Percentiles rank a stretch among this genome's conserved stretches.
Evolutionary conservation across 2,797 vertebrate species (phyloP).

Genomic region (Sebastes vulpes): DNA sequence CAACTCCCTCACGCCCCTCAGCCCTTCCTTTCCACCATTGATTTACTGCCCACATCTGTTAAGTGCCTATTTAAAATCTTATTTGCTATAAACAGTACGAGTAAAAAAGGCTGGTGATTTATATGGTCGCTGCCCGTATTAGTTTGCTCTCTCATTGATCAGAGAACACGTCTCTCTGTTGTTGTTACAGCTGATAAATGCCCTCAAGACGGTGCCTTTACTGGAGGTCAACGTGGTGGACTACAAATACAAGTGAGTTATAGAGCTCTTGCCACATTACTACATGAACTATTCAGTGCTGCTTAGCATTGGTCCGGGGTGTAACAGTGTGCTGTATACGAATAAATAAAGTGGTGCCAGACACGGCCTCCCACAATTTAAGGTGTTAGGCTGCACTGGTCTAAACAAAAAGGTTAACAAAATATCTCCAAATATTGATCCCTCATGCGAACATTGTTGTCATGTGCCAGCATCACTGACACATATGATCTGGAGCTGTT

Average conservation of each 20-base stretch:
- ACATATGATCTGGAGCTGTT: too few relatives aligned
- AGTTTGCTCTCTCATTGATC: constrained; percentile 75
- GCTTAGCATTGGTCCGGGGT: neutral
- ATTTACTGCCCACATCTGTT: constrained; percentile 77
- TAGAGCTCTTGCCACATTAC: constrained; percentile 11
- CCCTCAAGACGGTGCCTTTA: constrained; percentile 91
- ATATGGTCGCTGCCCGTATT: constrained; percentile 62
- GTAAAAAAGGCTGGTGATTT: constrained; percentile 73
- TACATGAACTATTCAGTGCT: neutral
- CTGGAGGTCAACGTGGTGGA: constrained; percentile 96
- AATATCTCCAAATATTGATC: too few relatives aligned
- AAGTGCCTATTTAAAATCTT: constrained; percentile 79
- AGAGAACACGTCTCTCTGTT: constrained; percentile 50
- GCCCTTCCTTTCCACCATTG: constrained; percentile 58
- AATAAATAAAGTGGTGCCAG: neutral
- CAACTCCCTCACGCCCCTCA: constrained; percentile 14
- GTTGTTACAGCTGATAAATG: constrained; percentile 90
- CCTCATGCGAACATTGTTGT: too few relatives aligned
- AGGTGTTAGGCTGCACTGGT: too few relatives aligned
- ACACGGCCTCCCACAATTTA: too few relatives aligned
- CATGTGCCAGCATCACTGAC: too few relatives aligned
- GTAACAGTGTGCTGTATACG: neutral
- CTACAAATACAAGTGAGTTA: constrained; percentile 97
- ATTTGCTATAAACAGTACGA: constrained; percentile 70
- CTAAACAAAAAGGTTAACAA: too few relatives aligned